Base-by-base conservation (phyloP, 2,888 invertebrate genomes). In the Aphodius granarius region DNA sequence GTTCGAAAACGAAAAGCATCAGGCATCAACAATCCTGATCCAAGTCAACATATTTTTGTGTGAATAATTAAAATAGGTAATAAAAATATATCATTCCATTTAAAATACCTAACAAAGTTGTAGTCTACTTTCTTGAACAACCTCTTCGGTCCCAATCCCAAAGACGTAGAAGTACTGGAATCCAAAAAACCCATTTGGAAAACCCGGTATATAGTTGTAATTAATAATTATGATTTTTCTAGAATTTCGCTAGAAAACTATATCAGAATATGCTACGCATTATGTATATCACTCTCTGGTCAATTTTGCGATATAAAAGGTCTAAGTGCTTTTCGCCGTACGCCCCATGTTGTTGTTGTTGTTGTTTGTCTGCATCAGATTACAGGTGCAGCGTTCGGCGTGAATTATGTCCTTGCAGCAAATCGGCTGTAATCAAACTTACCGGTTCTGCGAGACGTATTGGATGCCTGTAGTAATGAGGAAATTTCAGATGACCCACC, bases 381-480 rank as follows among this genome's bases (percentile, higher is more conserved):
- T 43, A 43, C 43, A 43, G 43, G 43, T 43, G 43, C 43, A 43
- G 43, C 43, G 43, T 43, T 43, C 43, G 6, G 43, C 13, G 43
- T 43, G 43, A 43, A 13, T 6, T 43, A 43, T 43, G 43, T 43
- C 43, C 43, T 43, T 43, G 43, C 43, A 43, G 43, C 3, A 85
- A 77, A 78, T 85, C 85, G 17, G 80, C 79, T n/a, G 84, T 84
- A 73, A 86, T 85, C 21, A 83, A 75, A 72, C 83, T 80, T 19
- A 86, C 85, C n/a, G 86, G 86, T 75, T 83, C 80, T 5, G 79
- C 81, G 5, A 85, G 79, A 23, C 80, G 77, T 4, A 85, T 78
- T 6, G 86, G 86, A 72, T 80, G 80, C 15, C 78, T 78, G 75
- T 83, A 85, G 73, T 85, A 82, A 71, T 80, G 81, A 6, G 85